Evolutionary conservation across 2,797 vertebrate species (phyloP).

Genomic region (Rhodeus uyekii): DNA sequence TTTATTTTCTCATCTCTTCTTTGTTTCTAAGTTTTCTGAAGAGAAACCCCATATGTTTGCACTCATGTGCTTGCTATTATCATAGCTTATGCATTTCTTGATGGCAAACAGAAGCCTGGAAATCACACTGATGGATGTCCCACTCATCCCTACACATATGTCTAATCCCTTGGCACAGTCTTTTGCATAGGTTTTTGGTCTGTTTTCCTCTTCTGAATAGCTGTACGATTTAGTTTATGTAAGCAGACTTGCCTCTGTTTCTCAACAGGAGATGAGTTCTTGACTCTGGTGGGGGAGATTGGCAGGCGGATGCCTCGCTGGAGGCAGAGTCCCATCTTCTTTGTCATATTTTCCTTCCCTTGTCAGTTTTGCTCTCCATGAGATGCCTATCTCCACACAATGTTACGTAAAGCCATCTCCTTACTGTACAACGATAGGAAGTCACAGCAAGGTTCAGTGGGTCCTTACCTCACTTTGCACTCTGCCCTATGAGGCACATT

Average conservation of each 20-base stretch:
- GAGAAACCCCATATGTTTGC: constrained; percentile 7
- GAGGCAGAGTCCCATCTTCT: constrained; percentile 67
- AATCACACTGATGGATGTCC: constrained; percentile 56
- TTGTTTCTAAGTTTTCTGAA: constrained; percentile 1
- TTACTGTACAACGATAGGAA: constrained; percentile 50
- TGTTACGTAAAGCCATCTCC: constrained; percentile 64
- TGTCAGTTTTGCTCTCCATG: constrained; percentile 64
- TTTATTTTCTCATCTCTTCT: constrained; percentile 1
- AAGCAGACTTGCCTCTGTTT: constrained; percentile 58
- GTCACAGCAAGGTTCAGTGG: constrained; percentile 58
- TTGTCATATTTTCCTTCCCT: constrained; percentile 63
- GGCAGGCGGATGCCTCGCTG: constrained; percentile 50
- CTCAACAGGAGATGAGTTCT: constrained; percentile 50
- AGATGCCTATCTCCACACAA: constrained; percentile 60
- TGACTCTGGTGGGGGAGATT: constrained; percentile 40
- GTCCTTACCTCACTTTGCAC: constrained; percentile 34
- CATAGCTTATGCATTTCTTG: constrained; percentile 34
- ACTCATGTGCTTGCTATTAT: constrained; percentile 32
- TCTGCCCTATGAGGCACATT: constrained; percentile 11
- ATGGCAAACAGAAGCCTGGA: constrained; percentile 44
- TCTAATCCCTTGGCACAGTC: constrained; percentile 68
- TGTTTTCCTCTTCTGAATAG: constrained; percentile 35
- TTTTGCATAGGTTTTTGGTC: constrained; percentile 26
- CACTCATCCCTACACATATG: constrained; percentile 62
- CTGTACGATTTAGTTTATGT: constrained; percentile 50